phyloP scores from a whole-genome alignment of 2,113 vertebrate species.

The Myotis yumanensis region DNA sequence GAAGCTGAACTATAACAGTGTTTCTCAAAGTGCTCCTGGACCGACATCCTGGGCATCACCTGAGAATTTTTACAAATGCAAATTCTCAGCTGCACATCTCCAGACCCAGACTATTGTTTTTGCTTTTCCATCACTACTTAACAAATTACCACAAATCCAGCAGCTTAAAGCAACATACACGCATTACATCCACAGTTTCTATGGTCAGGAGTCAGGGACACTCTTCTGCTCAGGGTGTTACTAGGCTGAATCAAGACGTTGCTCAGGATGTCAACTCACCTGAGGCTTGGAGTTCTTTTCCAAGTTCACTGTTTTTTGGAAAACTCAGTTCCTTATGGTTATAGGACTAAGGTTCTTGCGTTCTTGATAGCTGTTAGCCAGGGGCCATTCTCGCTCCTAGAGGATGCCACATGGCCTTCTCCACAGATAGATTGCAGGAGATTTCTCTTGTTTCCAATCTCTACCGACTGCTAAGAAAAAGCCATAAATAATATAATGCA shows the following conservation, averaged over 20 bases:
- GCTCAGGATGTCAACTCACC: not conserved
- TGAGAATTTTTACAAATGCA: not conserved
- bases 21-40: not conserved
- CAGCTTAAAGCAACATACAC: not conserved
- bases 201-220: not conserved
- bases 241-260: not conserved
- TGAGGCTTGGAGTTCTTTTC: not conserved
- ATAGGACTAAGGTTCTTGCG: not conserved
- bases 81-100: not conserved
- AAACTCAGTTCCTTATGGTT: not conserved
- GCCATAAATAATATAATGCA: not conserved
- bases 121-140: not conserved
- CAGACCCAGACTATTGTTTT: not conserved
- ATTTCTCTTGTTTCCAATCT: conserved; percentile 13
- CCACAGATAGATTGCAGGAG: not conserved
- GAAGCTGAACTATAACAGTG: not conserved
- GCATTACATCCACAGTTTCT: not conserved
- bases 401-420: not conserved
- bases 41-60: not conserved
- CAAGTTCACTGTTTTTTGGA: not conserved
- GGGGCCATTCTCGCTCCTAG: not conserved
- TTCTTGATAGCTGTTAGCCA: not conserved
- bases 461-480: not conserved
- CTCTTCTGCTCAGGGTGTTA: not conserved
- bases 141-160: not conserved